Base-by-base conservation (phyloP, 2,888 invertebrate species). In the Chrysomela aeneicollis region DNA sequence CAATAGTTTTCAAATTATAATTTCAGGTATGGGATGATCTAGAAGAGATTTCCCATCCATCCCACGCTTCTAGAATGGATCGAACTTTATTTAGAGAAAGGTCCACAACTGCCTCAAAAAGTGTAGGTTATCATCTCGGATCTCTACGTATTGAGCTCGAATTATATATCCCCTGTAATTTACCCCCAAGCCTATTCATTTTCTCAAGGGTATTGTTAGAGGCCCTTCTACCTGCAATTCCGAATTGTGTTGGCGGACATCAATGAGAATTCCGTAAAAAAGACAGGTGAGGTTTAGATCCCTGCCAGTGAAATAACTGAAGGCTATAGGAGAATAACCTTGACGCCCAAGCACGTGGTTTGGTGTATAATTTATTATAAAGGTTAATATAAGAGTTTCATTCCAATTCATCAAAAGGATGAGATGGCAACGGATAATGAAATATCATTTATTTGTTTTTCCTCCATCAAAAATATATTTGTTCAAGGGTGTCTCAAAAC, bases 241-340 rank as follows among this genome's bases (percentile, higher is more conserved):
- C 4, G 42, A 15, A 42, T 42, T 15, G 42, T 42, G 42, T 42
- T 42, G 42, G 42, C n/a, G 42, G 42, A 42, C 42, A 42, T 42
- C 42, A 42, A 42, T 42, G 42, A 42, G 42, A 42, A 42, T 42
- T 42, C 42, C 42, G 15, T 42, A 42, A 42, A 42, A 35, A 42
- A 42, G 42, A 15, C 42, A 42, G 42, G 42, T 42, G 42, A 42
- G 42, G 42, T 42, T 42, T 15, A 4, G 42, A 42, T 42, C 42
- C 42, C 42, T 6, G 9, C n/a, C n/a, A 42, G 15, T 15, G 4
- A 42, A 42, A 42, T 42, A n/a, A 42, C 42, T 42, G 42, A 15
- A 42, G 42, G 42, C n/a, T 42, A 2, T 15, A 10, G 15, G 42
- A 42, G 15, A 42, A 42, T 15, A 42, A 42, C 42, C 15, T 15